Evolutionary conservation across 2,113 vertebrate genomes (phyloP).

Genomic region (Ailuropoda melanoleuca): DNA sequence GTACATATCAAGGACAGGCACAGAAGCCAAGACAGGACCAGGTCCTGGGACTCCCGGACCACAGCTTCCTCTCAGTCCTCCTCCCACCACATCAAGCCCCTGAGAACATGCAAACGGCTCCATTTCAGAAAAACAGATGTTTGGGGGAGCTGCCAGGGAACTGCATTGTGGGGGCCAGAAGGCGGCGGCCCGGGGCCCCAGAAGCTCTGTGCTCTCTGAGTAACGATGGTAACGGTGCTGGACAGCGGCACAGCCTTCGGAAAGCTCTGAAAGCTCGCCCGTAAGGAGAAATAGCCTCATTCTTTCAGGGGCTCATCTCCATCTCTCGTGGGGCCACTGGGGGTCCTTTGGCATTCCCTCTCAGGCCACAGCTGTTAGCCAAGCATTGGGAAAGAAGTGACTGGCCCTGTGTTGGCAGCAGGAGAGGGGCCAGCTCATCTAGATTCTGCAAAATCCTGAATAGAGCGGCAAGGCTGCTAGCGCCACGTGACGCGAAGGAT

Average conservation of each 20-base stretch:
- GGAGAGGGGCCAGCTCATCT: not conserved
- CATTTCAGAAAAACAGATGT: not conserved
- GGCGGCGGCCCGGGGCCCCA: not conserved
- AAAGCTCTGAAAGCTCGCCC: not conserved
- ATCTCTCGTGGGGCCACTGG: conserved; percentile 59
- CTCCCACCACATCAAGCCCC: not conserved
- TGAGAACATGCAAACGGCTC: not conserved
- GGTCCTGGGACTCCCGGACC: not conserved
- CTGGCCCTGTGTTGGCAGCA: not conserved
- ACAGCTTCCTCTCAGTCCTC: not conserved
- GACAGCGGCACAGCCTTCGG: not conserved
- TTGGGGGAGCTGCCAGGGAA: not conserved
- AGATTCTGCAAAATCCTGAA: not conserved
- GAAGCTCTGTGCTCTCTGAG: not conserved
- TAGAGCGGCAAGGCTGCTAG: not conserved
- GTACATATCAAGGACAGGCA: conserved; percentile 45
- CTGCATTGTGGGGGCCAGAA: not conserved
- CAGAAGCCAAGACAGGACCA: not conserved
- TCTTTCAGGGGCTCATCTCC: conserved; percentile 46
- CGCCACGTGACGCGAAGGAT: rapidly evolving
- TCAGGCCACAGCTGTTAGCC: conserved; percentile 31
- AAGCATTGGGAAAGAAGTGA: not conserved
- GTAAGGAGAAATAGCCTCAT: conserved; percentile 43
- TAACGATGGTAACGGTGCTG: conserved; percentile 22
- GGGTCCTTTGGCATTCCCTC: conserved; percentile 47